Conservation (phyloP, 2,888 invertebrate species). For the Drosophila colorata region DNA sequence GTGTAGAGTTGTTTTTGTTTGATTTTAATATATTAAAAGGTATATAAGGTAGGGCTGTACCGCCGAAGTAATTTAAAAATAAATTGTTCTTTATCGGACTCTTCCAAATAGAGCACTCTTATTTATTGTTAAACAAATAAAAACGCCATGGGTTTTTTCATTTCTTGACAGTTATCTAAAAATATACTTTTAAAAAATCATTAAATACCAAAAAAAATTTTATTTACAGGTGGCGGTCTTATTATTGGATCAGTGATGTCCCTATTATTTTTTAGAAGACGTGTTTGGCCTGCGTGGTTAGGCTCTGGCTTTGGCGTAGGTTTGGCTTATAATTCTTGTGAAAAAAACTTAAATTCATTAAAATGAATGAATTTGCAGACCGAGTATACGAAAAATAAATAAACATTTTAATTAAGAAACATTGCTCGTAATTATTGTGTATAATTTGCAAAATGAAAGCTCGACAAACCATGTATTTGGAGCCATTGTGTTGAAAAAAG, state of each 20-base stretch:
- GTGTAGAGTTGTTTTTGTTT: too few species aligned
- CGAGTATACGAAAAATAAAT: conserved; percentile 3
- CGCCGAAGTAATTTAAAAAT: too few species aligned
- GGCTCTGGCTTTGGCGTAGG: conserved; percentile 96
- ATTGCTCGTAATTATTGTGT: not conserved
- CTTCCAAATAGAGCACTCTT: too few species aligned
- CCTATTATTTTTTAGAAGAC: conserved; percentile 92
- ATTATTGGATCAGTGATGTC: conserved; percentile 93
- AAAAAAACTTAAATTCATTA: conserved; percentile 76
- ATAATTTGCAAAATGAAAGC: not conserved
- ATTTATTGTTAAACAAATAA: too few species aligned
- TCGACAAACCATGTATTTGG: too few species aligned
- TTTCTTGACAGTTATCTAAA: too few species aligned
- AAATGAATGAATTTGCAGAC: conserved; percentile 42
- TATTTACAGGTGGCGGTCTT: conserved; percentile 91
- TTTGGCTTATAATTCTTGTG: conserved; percentile 87
- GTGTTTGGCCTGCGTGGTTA: conserved; percentile 94
- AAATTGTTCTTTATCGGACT: too few species aligned
- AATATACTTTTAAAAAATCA: not conserved
- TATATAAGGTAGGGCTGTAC: too few species aligned
- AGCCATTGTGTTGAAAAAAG: too few species aligned
- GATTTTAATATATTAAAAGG: too few species aligned
- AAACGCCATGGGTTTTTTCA: too few species aligned
- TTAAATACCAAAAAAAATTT: not conserved
- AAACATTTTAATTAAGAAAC: conserved; percentile 1